Base-by-base conservation (phyloP, 2,888 invertebrate genomes). In the Philopedon plagiatum region DNA sequence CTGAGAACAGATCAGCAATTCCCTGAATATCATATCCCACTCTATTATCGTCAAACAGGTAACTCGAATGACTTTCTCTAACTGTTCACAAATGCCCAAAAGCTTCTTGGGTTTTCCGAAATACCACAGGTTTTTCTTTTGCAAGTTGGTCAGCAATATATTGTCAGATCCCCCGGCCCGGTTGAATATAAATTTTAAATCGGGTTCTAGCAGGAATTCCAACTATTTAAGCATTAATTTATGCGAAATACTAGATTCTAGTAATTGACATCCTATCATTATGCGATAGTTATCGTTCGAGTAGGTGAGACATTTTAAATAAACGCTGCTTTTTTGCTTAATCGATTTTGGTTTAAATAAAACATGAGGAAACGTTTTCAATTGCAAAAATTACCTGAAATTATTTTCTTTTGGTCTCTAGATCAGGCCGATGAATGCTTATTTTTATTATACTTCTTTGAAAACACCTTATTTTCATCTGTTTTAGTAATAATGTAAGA, bases 261-360 rank as follows among this genome's bases (percentile, higher is more conserved):
- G 58, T 66, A 66, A 66, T 66, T 66, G 66, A 57, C 66, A 66
- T 58, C 66, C 57, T 66, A 58, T 66, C 56, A 65, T 65, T 66
- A 57, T 46, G 8, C 41, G 66, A 66, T 66, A 66, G 32, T 66
- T 41, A 66, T 66, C 66, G 58, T 9, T 18, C 2, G 66, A 66
- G 66, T 66, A 66, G 66, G 66, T 58, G 66, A 66, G 49, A 58
- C 66, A 57, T 57, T 66, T 66, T 49, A 44, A 46, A 66, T 58
- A 46, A 61, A 58, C 7, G 54, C 29, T 57, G 18, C 21, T 65
- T 54, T 65, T 57, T 65, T 29, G 56, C 44, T 18, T 65, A 44
- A 65, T 65, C 65, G 57, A 29, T 56, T 65, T 41, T 34, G n/a
- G 44, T 8, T 44, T 44, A 44, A 44, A 44, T 44, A 19, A 44